Evolutionary conservation across 2,888 invertebrate species (phyloP), one percentile per base, ranked within the genome.

Genomic region (Augochlorella aurata): DNA sequence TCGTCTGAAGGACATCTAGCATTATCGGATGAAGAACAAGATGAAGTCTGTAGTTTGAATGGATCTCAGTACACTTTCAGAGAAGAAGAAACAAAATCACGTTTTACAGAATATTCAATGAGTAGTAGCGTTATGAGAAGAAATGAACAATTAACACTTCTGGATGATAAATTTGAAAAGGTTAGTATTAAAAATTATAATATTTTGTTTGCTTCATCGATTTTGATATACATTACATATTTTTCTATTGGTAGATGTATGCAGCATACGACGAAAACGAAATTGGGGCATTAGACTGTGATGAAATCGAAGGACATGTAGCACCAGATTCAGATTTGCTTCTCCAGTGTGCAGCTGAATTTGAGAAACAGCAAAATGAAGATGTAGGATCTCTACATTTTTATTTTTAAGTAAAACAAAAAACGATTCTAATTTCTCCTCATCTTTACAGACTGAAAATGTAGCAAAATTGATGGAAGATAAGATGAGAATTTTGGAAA

Each of bases 81-180:
- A 77, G 95, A 96, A 66, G 97, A 97, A 88, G 98, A 98, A 93
- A 97, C 97, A 0, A 97, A 96, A 92, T 97, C 98, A 0, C 95
- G 97, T 12, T 98, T 98, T 94, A 98, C 99, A 0, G 97, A 97
- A 89, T 99, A 98, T 94, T 98, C 98, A 0, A 97, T 99, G 97
- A 97, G 97, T 0, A 98, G 98, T 47, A 98, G 98, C 87, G 97
- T 98, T 1, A 97, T 99, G 44, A 94, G 95, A 21, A 95, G 99
- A 74, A 98, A 98, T 93, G 96, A 98, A 74, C 97, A 98, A 12
- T 94, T 99, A 0, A 95, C 96, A 0, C 92, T 98, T 21, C 94
- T 99, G 0, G 99, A 99, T 94, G 96, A 97, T 89, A 95, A 96
- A 87, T 99, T 99, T 94, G 99, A 99, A 94, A 96, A 96, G 94